A percentile compares a stretch with the other conserved stretches of the same genome.
phyloP scores from a whole-genome alignment of 2,888 invertebrate species.

The Epirrita christyi region DNA sequence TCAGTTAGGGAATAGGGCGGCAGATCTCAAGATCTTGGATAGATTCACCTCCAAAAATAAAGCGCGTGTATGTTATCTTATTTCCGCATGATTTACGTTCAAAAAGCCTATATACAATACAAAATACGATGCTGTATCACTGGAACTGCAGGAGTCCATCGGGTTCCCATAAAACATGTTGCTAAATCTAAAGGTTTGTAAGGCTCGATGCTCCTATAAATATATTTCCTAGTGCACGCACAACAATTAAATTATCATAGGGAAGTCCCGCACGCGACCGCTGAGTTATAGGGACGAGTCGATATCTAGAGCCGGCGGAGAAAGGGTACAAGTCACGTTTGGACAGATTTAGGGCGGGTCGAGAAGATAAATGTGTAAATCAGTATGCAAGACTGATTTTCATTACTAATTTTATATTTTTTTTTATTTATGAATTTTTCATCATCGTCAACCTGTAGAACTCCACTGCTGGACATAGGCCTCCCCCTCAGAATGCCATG shows the following conservation, averaged over 20 bases:
- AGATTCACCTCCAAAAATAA: too few species aligned
- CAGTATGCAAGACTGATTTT: too few species aligned
- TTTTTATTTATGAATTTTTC: too few species aligned
- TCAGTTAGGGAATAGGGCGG: too few species aligned
- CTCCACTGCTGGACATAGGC: too few species aligned
- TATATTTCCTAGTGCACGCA: constrained; percentile 70
- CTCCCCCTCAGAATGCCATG: too few species aligned
- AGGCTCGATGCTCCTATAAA: constrained; percentile 54
- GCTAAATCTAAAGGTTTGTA: constrained; percentile 44
- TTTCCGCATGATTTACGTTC: constrained; percentile 10
- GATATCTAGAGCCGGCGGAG: constrained; percentile 22
- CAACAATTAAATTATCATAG: constrained; percentile 83
- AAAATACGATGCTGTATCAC: constrained; percentile 14
- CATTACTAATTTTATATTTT: too few species aligned
- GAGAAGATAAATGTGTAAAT: neutral
- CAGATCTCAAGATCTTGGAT: too few species aligned
- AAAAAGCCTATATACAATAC: constrained; percentile 18
- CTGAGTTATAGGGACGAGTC: constrained; percentile 69
- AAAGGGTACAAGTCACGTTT: constrained; percentile 41
- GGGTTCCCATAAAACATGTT: constrained; percentile 29
- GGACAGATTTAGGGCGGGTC: constrained; percentile 17
- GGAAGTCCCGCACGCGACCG: constrained; percentile 78
- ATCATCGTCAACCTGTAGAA: too few species aligned
- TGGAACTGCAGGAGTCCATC: constrained; percentile 30
- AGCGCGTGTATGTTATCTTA: neutral